Percentiles rank a stretch among this genome's conserved stretches.
Evolutionary conservation across 30 jellyfish, hydroid and myxozoan genomes (phyloP).

Genomic region (Haliclystus octoradiatus): DNA sequence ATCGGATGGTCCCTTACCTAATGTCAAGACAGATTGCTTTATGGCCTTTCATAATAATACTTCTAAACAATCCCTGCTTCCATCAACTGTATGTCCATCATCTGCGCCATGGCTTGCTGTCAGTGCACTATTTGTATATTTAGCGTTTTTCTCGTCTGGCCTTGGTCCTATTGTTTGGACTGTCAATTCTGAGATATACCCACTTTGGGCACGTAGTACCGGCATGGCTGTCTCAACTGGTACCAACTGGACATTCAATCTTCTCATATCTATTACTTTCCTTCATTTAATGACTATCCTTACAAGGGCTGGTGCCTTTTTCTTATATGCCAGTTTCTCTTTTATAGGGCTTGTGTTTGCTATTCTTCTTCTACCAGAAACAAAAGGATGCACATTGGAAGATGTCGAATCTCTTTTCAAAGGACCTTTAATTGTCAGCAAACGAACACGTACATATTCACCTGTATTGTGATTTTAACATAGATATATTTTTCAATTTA

Average conservation of each 20-base stretch:
- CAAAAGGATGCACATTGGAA: constrained; percentile 63
- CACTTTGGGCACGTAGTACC: constrained; percentile 87
- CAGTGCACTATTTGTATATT: constrained; percentile 46
- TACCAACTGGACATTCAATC: constrained; percentile 62
- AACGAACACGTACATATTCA: too few relatives aligned
- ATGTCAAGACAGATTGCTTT: not conserved
- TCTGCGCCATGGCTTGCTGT: constrained; percentile 88
- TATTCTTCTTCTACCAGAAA: constrained; percentile 61
- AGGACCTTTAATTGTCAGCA: constrained; percentile 36
- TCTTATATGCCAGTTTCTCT: constrained; percentile 52
- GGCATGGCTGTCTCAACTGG: constrained; percentile 65
- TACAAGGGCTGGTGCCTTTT: constrained; percentile 68
- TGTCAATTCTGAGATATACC: constrained; percentile 87
- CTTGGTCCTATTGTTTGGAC: constrained; percentile 98
- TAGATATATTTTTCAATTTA: too few relatives aligned
- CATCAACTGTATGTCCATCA: constrained; percentile 44
- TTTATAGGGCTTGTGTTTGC: constrained; percentile 46
- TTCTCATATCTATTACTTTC: constrained; percentile 59
- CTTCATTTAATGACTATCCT: constrained; percentile 35
- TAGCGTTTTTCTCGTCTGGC: constrained; percentile 87
- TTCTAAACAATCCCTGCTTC: not conserved
- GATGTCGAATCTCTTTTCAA: constrained; percentile 62
- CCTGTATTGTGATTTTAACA: too few relatives aligned
- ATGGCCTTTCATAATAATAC: constrained; percentile 1
- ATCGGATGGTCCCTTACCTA: too few relatives aligned